Base-by-base conservation (phyloP, 2,797 vertebrate genomes). In the Tragopan temminckii region DNA sequence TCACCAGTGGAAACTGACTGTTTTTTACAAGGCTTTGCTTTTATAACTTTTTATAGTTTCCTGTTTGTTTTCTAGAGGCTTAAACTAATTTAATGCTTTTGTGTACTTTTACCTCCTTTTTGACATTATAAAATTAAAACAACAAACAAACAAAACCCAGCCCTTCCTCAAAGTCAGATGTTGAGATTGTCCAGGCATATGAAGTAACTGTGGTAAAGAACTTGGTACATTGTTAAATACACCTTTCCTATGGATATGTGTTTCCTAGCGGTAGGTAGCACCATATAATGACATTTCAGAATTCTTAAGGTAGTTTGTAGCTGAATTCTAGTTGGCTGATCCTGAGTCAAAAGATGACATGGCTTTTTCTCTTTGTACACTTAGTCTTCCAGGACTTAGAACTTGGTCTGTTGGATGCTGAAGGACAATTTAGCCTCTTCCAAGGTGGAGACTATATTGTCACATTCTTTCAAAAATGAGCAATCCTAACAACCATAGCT, bases 401-500 rank as follows among this genome's bases (percentile, higher is more conserved):
- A n/a, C 10, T 19, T 79, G 48, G 4, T 31, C 33, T 84, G 24
- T 55, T 69, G 17, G 23, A 46, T 76, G 33, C 38, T 72, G 72
- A 71, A 63, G n/a, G n/a, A 21, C 40, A 8, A 1, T 3, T 67
- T 6, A 40, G 7, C 2, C 3, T 69, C 9, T 33, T 84, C 58
- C n/a, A 31, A 52, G 2, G 4, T 24, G 35, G 27, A 75, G 25
- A 1, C 8, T 68, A 5, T 61, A 1, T 57, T 59, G 40, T 36
- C 29, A 45, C 21, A 31, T 20, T 21, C 25, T 86, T 57, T 14
- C 57, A 64, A 38, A 4, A 43, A 45, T 11, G 18, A 64, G 33
- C 20, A 40, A 40, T 31, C 16, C 52, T 25, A 62, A 13, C 18
- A 36, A 38, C 13, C 0, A 0, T n/a, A 13, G 12, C 71, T 21